Evolutionary conservation across 2,888 invertebrate species (phyloP), one percentile per base, ranked within the genome.

Genomic region (Mythimna impura): DNA sequence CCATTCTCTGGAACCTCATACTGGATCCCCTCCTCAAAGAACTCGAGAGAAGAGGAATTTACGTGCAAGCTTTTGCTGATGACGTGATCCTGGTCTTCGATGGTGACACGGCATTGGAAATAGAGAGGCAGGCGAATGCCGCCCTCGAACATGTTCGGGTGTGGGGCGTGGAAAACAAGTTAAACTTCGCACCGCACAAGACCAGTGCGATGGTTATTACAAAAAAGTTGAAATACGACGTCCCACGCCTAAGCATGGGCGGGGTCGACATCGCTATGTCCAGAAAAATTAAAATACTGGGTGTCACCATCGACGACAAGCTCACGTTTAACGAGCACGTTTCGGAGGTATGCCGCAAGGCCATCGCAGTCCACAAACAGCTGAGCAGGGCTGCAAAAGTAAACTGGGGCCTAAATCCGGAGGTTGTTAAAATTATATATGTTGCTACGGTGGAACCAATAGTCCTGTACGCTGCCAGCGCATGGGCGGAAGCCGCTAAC

Each of bases 371-470:
- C 0, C 6, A 47, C n/a, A 64, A 50, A 14, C 20, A 50, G 6
- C 4, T 64, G 10, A 20, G 7, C 3, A 63, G 20, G 22, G 63
- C 63, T 0, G 63, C 63, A 7, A 25, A 10, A 1, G 14, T 50
- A 1, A 67, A 61, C 5, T 72, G 72, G 75, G 75, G 74, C 0
- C 14, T 75, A 1, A 22, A 66, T 17, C 66, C 66, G 0, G 74
- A 71, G 1, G 52, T 76, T 0, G 50, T 72, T 0, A n/a, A 36
- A 0, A 22, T 8, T 0, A 64, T 70, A 0, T 64, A 70, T 0
- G n/a, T 17, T 25, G 72, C 54, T 10, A 17, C 43, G 2, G 40
- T 54, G 0, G 66, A 64, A 1, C 66, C 70, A 1, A 22, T 70
- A 9, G 20, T 64, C 0, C 22, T 70, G 9, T 64, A 70, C 20